These are phyloP conservation scores for Apistogramma diplotaenia DNA, from an alignment of 2,113 vertebrate genomes.

Conservation along the genomic window DNA sequence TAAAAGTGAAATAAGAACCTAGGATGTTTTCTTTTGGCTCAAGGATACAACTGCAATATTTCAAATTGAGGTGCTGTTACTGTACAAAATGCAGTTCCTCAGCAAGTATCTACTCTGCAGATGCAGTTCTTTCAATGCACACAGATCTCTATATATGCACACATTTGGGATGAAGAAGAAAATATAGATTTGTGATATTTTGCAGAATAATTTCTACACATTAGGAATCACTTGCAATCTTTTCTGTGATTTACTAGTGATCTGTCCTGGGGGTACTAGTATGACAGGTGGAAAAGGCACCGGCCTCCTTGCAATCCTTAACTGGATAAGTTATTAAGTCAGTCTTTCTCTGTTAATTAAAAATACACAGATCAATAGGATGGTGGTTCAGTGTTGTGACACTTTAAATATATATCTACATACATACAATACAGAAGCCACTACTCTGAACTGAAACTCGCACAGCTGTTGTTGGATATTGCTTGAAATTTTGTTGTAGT, in stretches of 20 bases:
- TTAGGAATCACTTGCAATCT: not conserved
- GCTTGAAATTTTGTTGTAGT: not conserved
- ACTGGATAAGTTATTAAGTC: not conserved
- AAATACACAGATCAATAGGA: not conserved
- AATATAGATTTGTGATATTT: not conserved
- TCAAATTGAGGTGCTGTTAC: constrained; percentile 16
- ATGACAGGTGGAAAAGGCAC: not conserved
- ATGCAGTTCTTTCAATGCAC: not conserved
- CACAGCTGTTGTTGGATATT: not conserved
- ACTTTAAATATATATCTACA: not conserved
- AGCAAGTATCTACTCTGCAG: not conserved
- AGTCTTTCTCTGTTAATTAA: not conserved
- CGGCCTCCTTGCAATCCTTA: not conserved
- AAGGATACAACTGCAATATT: not conserved
- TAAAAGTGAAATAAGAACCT: constrained; percentile 43
- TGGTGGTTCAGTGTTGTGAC: not conserved
- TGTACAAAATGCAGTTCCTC: not conserved
- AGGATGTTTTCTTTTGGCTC: constrained; percentile 33
- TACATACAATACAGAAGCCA: not conserved
- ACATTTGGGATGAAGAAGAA: not conserved
- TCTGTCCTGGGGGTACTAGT: not conserved
- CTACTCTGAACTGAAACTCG: not conserved
- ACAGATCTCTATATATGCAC: not conserved
- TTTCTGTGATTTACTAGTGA: not conserved
- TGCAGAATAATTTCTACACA: not conserved